Evolutionary conservation across 2,113 vertebrate genomes (phyloP).

Genomic region (Aramus guarauna): DNA sequence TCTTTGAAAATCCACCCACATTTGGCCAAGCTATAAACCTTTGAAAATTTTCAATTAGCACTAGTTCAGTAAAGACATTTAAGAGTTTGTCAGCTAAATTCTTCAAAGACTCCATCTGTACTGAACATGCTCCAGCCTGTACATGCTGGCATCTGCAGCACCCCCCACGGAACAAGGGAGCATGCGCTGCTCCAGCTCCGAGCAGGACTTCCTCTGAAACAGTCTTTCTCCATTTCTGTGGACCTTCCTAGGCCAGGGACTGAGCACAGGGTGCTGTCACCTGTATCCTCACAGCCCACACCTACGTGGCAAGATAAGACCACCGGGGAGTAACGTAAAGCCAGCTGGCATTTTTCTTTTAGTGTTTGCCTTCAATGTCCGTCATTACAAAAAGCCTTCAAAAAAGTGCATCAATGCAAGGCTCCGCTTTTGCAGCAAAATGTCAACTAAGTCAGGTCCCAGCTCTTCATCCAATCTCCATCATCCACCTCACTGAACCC

Average conservation of each 20-base stretch:
- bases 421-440: neutral
- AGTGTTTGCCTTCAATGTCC: neutral
- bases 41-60: constrained; percentile 66
- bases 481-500: neutral
- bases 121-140: constrained; percentile 55
- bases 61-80: constrained; percentile 59
- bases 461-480: neutral
- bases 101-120: constrained; percentile 66
- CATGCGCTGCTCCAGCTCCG: neutral
- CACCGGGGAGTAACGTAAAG: neutral
- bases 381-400: neutral
- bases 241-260: neutral
- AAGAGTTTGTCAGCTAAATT: constrained; percentile 68
- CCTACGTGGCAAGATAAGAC: neutral
- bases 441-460: neutral
- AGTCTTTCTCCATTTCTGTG: neutral
- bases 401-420: neutral
- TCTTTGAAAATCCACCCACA: constrained; percentile 67
- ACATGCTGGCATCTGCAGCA: constrained; percentile 51
- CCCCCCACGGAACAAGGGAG: neutral
- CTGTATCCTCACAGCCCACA: neutral
- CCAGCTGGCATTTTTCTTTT: neutral
- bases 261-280: neutral
- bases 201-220: neutral
- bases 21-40: constrained; percentile 67